These are phyloP conservation scores for Telmatherina bonti DNA, from an alignment of 2,797 vertebrate genomes.

Conservation along the genomic window DNA sequence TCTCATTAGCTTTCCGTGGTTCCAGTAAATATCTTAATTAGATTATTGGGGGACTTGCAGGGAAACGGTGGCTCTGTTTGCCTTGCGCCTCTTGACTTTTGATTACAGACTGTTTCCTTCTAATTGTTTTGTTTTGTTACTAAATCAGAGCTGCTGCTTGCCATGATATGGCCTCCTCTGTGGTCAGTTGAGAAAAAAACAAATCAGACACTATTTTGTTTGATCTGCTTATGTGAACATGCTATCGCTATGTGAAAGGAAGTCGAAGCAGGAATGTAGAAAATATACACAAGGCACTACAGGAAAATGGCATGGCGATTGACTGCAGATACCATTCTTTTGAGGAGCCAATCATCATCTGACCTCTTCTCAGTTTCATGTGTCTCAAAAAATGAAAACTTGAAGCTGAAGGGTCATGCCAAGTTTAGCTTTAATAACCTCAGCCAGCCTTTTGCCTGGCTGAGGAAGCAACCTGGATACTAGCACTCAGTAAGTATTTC, in stretches of 20 bases:
- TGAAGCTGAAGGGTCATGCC: constrained; percentile 12
- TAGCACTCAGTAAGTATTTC: constrained; percentile 10
- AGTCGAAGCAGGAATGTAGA: constrained; percentile 2
- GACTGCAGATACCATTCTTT: constrained; percentile 12
- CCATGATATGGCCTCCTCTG: constrained; percentile 31
- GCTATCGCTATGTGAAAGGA: constrained; percentile 15
- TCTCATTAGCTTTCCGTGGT: constrained; percentile 68
- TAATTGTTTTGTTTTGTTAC: constrained; percentile 67
- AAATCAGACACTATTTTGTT: neutral
- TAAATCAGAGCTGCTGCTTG: constrained; percentile 36
- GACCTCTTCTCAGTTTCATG: constrained; percentile 41
- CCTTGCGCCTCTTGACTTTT: constrained; percentile 52
- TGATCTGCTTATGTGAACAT: constrained; percentile 11
- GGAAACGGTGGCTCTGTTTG: constrained; percentile 59
- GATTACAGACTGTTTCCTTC: constrained; percentile 52
- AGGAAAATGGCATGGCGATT: neutral
- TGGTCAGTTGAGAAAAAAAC: constrained; percentile 27
- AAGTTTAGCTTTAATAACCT: constrained; percentile 29
- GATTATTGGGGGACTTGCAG: constrained; percentile 68
- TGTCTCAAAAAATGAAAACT: constrained; percentile 35
- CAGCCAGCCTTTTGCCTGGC: constrained; percentile 4
- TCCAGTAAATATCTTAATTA: constrained; percentile 71
- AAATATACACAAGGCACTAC: neutral
- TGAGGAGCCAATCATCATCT: constrained; percentile 22
- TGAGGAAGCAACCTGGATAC: constrained; percentile 21